Conservation (phyloP, 2,113 vertebrate genomes). For the Dasypus novemcinctus region DNA sequence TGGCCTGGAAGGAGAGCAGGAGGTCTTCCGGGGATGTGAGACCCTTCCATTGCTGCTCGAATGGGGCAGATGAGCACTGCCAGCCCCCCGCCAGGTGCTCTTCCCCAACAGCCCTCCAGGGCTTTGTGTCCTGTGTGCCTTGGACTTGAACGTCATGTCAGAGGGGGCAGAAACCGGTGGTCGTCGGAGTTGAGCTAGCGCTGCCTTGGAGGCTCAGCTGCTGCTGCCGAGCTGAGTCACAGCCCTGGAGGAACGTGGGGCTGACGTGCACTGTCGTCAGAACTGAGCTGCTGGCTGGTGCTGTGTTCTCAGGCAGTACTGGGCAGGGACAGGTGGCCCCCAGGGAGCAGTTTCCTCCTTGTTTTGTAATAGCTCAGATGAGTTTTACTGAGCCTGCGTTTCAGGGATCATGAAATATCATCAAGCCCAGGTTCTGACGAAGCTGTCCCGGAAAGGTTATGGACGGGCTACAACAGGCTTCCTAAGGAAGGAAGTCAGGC, state of each 20-base stretch:
- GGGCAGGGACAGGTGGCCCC: constrained; percentile 45
- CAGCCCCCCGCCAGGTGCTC: background rate
- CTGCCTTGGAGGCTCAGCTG: background rate
- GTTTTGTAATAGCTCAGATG: background rate
- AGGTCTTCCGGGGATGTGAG: background rate
- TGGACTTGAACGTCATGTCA: background rate
- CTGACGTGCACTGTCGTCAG: constrained; percentile 39
- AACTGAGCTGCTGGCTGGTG: constrained; percentile 14
- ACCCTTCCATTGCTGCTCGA: fast-evolving
- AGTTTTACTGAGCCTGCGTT: background rate
- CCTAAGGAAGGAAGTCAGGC: background rate
- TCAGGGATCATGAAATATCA: background rate
- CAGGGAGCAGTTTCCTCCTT: background rate
- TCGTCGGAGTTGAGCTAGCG: constrained; percentile 14
- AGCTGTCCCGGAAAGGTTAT: fast-evolving
- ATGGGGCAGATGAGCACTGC: fast-evolving
- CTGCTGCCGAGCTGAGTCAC: constrained; percentile 69
- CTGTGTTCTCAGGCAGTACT: constrained; percentile 46
- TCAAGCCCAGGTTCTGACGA: background rate
- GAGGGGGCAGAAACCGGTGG: background rate
- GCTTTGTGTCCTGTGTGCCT: fast-evolving
- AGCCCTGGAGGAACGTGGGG: background rate
- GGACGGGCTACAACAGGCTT: background rate
- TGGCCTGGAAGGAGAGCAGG: background rate
- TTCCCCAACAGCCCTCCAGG: fast-evolving